phyloP scores from a whole-genome alignment of 2,797 vertebrate genomes.

The Smutsia temminckii region DNA sequence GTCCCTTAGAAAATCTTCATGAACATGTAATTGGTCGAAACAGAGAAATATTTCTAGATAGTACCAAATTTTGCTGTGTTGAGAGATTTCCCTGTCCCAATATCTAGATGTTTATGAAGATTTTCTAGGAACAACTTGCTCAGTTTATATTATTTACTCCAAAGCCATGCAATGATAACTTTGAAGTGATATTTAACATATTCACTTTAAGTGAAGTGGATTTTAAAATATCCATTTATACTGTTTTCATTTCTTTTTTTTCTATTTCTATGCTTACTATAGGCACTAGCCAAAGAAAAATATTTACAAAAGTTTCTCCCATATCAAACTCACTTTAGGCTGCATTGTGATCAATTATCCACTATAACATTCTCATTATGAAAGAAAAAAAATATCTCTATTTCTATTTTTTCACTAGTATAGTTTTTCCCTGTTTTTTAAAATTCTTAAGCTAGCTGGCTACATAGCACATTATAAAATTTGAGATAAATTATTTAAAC shows the following conservation, averaged over 20 bases:
- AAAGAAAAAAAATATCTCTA: neutral
- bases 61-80: neutral
- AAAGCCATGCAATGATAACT: neutral
- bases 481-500: neutral
- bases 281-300: neutral
- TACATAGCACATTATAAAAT: neutral
- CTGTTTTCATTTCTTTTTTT: neutral
- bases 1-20: neutral
- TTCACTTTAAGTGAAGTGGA: neutral
- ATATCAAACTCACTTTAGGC: neutral
- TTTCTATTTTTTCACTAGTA: neutral
- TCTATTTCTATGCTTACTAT: neutral
- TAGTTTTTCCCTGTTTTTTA: slow-evolving; percentile 30
- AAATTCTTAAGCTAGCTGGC: neutral
- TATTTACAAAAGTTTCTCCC: neutral
- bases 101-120: neutral
- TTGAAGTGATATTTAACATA: neutral
- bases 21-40: neutral
- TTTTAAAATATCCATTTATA: neutral
- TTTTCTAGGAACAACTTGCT: neutral
- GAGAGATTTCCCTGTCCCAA: fast-evolving
- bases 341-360: neutral
- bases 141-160: neutral
- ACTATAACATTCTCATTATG: neutral
- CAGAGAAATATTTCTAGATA: neutral